These are phyloP conservation scores for Timandra comae DNA, from an alignment of 2,888 invertebrate species.

Conservation along the genomic window DNA sequence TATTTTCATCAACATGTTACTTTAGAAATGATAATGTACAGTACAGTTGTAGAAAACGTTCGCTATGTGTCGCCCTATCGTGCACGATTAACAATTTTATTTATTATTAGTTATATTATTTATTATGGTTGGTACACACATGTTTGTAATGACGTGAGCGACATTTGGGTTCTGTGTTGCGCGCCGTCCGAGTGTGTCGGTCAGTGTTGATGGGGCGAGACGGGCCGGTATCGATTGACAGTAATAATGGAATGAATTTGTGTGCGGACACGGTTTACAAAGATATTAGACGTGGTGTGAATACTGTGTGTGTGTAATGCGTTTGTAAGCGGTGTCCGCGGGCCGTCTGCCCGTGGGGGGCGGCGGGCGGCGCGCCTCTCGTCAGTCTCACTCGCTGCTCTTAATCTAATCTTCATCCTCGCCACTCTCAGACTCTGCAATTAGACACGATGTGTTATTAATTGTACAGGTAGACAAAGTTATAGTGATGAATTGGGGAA, in stretches of 20 bases:
- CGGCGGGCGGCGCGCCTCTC: slow-evolving; percentile 34
- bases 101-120: slow-evolving; percentile 20
- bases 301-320: no score
- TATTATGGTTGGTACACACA: slow-evolving; percentile 18
- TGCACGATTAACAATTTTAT: slow-evolving; percentile 36
- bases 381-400: slow-evolving; percentile 73
- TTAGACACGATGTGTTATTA: slow-evolving; percentile 2
- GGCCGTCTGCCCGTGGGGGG: slow-evolving; percentile 7
- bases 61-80: slow-evolving; percentile 33
- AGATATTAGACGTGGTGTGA: not conserved
- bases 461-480: no score
- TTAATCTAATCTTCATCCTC: slow-evolving; percentile 74
- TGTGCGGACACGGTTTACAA: slow-evolving; percentile 1
- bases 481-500: no score
- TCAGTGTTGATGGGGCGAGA: slow-evolving; percentile 8
- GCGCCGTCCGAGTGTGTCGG: slow-evolving; percentile 9
- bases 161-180: not conserved
- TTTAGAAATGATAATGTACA: slow-evolving; percentile 72
- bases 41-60: slow-evolving; percentile 68
- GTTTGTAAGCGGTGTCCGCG: not conserved
- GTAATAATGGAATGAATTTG: not conserved
- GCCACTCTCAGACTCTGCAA: slow-evolving; percentile 73
- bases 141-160: slow-evolving; percentile 7
- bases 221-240: slow-evolving; percentile 3
- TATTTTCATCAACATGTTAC: slow-evolving; percentile 72